Evolutionary conservation across 2,797 vertebrate genomes (phyloP), one percentile per base, ranked within the genome.

Genomic region (Scarus forsteni): DNA sequence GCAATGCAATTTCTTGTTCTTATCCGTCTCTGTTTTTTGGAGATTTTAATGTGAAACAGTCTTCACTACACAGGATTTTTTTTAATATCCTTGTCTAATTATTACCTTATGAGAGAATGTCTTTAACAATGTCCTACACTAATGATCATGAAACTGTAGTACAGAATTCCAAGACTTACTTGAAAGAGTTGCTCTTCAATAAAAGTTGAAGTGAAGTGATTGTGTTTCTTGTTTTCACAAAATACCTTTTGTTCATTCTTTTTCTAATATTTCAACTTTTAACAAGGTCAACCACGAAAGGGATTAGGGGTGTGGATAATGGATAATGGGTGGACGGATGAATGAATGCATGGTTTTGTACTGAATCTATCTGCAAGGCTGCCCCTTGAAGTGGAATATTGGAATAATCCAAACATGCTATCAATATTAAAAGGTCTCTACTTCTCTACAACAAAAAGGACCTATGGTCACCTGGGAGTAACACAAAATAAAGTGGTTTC

Each of bases 181-280:
- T 94, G 90, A 93, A 93, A 85, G 86, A 87, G 80, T 84, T 91
- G 85, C 69, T 92, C 92, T 92, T 94, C 89, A 95, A 93, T 95
- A 95, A 94, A 50, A 94, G 85, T 89, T 92, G 85, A 92, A 92
- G 90, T 88, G 66, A 76, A 48, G 36, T 6, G 1, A 10, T 9
- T 49, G 40, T 15, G 27, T 18, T 65, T 13, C 50, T 77, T 4
- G 3, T 61, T 75, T 56, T 36, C 0, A 35, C 16, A 11, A 3
- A 13, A 12, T 27, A 1, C 5, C 27, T 50, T 36, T 36, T 35
- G 27, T 19, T 36, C 6, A 16, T 5, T 14, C 10, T 55, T 51
- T 27, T 13, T 12, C 19, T 18, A 38, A 12, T 46, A 42, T 58
- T 44, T n/a, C n/a, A 8, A 18, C 8, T 7, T 12, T 40, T 18